Conservation (phyloP, 2,797 vertebrate genomes). For the Morus bassanus region DNA sequence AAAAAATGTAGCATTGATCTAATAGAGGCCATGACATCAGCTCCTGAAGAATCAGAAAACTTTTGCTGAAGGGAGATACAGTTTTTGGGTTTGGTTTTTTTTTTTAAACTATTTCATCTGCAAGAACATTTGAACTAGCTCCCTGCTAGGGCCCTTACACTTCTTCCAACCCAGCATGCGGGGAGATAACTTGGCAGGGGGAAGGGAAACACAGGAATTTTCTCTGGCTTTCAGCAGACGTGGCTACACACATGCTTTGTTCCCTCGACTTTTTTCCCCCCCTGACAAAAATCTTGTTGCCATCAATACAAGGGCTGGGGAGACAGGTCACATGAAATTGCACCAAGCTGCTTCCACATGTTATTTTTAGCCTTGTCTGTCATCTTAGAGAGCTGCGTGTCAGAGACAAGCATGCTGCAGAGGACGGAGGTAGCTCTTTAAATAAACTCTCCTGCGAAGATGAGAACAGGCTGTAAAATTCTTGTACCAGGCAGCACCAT, state of each 20-base stretch:
- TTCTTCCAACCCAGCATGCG: background rate
- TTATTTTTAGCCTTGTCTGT: constrained; percentile 59
- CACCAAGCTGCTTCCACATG: constrained; percentile 8
- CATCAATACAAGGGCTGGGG: background rate
- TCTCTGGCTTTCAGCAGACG: background rate
- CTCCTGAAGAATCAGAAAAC: background rate
- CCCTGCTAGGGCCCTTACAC: background rate
- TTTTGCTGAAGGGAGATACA: background rate
- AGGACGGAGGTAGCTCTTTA: constrained; percentile 46
- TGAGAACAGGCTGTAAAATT: background rate
- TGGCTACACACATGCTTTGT: background rate
- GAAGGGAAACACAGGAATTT: background rate
- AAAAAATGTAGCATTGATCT: background rate
- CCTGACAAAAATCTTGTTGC: background rate
- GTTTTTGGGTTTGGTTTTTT: background rate
- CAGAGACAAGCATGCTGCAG: background rate
- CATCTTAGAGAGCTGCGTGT: background rate
- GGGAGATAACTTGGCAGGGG: background rate
- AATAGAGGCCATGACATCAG: background rate
- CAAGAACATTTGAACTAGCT: background rate
- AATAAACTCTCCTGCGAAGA: constrained; percentile 22
- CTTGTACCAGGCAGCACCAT: background rate
- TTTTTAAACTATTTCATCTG: background rate
- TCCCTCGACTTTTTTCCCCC: background rate
- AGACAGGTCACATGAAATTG: constrained; percentile 39